Evolutionary conservation across 1,140 invertebrate species (phyloP), one percentile per base, ranked within the genome.

Genomic region (Spodoptera litura): DNA sequence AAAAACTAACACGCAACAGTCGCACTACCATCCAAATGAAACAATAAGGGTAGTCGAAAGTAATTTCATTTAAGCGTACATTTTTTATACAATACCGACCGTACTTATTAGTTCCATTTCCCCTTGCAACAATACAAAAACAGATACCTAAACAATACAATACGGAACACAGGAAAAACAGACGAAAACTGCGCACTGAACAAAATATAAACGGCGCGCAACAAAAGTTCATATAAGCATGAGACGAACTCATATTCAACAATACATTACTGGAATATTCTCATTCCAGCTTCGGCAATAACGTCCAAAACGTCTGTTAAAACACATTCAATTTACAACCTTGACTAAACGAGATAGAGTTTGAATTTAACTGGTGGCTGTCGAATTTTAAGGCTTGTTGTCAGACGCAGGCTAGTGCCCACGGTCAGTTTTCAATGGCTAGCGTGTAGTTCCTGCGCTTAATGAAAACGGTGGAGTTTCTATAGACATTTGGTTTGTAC

Each of bases 361-460:
- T 31, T 8, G 61, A 61, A 62, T 9, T 78, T 3, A 9, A 15
- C n/a, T 79, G 70, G 15, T 51, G 25, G 11, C 25, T 38, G 5
- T 61, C 20, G 8, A 52, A 61, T 61, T 74, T 74, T 61, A 75
- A 75, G 73, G 27, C 44, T 13, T 12, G 31, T 75, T 53, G 53
- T 75, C 38, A 35, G 27, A 8, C 3, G 10, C 20, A 61, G 68
- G 75, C 75, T 75, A 79, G 77, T 51, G 64, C 78, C 72, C 70
- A 77, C 78, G 71, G 78, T 71, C 61, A 78, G 71, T 79, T 83
- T 83, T 79, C 74, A 81, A 82, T 84, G 62, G 79, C 44, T 70
- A 38, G 52, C 72, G 75, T 83, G 72, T 75, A 68, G 70, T 80
- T 31, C 35, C 58, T 61, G 35, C 66, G 77, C 51, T 79, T 81